These are phyloP conservation scores for Montipora efflorescens DNA, from an alignment of 64 coral and sea anemone species.

Conservation along the genomic window DNA sequence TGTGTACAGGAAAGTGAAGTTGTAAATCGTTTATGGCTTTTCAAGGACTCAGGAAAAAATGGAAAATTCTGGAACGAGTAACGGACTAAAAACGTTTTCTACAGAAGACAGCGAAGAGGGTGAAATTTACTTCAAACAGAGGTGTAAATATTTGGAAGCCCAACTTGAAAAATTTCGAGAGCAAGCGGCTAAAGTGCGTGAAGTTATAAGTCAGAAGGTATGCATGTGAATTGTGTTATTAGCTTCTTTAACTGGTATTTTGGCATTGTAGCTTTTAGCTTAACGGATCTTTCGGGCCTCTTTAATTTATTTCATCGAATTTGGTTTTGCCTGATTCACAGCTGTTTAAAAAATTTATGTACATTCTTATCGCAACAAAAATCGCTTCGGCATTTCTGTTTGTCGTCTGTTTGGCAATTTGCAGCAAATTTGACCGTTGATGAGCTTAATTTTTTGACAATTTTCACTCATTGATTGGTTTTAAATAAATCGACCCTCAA, in stretches of 20 bases:
- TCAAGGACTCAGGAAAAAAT: neutral
- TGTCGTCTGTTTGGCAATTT: neutral
- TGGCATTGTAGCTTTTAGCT: neutral
- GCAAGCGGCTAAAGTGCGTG: slow-evolving; percentile 77
- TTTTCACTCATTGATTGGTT: neutral
- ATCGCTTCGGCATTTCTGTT: neutral
- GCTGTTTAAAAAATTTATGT: neutral
- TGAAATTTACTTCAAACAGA: slow-evolving; percentile 61
- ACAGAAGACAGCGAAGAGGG: slow-evolving; percentile 42
- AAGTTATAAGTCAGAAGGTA: slow-evolving; percentile 77
- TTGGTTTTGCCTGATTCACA: neutral
- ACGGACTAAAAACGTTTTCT: neutral
- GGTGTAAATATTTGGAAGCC: slow-evolving; percentile 66
- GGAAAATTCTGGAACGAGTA: slow-evolving; percentile 32
- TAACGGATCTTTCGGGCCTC: neutral
- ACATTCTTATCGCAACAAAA: neutral
- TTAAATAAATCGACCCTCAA: neutral
- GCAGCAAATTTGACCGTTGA: neutral
- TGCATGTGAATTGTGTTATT: neutral
- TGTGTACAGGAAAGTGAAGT: slow-evolving; percentile 4
- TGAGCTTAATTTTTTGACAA: neutral
- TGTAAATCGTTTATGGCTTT: neutral
- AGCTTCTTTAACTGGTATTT: neutral
- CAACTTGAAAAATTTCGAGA: slow-evolving; percentile 72
- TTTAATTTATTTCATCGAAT: slow-evolving; percentile 6